Evolutionary conservation across 2,113 vertebrate species (phyloP).

Genomic region (Acanthochromis polyacanthus): DNA sequence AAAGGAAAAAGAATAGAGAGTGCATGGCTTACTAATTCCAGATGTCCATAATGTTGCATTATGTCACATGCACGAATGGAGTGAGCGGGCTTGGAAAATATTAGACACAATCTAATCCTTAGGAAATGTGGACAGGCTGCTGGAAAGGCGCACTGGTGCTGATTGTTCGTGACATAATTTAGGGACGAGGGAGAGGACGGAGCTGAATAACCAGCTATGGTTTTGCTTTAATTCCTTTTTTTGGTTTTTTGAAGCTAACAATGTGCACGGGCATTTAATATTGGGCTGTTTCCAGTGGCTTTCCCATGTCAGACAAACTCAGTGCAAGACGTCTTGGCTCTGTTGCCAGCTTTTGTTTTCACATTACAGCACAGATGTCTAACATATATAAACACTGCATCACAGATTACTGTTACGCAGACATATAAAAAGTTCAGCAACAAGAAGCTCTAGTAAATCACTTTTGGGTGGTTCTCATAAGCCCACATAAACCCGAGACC

Average conservation of each 20-base stretch:
- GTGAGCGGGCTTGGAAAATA: slow-evolving; percentile 78
- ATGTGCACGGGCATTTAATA: background rate
- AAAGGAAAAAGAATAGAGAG: slow-evolving; percentile 12
- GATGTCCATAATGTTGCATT: slow-evolving; percentile 79
- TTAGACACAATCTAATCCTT: slow-evolving; percentile 63
- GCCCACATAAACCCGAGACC: background rate
- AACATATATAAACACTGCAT: slow-evolving; percentile 18
- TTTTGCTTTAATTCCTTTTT: slow-evolving; percentile 1
- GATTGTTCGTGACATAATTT: slow-evolving; percentile 45
- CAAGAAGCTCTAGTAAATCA: background rate
- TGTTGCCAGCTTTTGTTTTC: slow-evolving; percentile 21
- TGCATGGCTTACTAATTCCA: slow-evolving; percentile 70
- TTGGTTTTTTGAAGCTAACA: background rate
- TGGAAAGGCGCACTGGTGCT: slow-evolving; percentile 47
- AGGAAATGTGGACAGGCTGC: slow-evolving; percentile 72
- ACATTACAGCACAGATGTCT: slow-evolving; percentile 17
- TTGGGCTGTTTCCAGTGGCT: background rate
- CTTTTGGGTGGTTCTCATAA: background rate
- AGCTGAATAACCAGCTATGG: background rate
- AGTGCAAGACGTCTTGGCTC: slow-evolving; percentile 10
- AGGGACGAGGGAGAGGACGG: background rate
- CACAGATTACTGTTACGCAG: slow-evolving; percentile 1
- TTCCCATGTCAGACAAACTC: slow-evolving; percentile 25
- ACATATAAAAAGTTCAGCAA: slow-evolving; percentile 10
- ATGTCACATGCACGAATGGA: slow-evolving; percentile 73